Percentiles rank a stretch among this genome's conserved stretches.
Evolutionary conservation across 2,797 vertebrate species (phyloP).

Genomic region (Malurus splendens): DNA sequence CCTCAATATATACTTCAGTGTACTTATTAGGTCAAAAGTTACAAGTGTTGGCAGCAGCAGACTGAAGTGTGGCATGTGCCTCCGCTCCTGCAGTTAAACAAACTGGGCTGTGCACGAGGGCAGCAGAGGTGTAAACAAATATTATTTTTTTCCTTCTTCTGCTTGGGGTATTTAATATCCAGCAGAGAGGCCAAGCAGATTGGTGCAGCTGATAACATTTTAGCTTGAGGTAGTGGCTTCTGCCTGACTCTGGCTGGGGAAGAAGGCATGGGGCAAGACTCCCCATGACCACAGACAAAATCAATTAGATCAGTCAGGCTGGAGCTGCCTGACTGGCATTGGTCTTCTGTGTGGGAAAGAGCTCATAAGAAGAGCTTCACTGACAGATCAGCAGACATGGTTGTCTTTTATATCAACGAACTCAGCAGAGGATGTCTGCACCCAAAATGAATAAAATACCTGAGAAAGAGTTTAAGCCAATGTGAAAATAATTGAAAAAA

Average conservation of each 20-base stretch:
- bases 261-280: not conserved
- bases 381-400: not conserved
- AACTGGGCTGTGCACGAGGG: not conserved
- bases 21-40: not conserved
- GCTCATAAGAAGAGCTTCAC: not conserved
- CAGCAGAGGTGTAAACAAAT: not conserved
- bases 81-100: not conserved
- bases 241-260: not conserved
- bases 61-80: not conserved
- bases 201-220: not conserved
- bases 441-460: not conserved
- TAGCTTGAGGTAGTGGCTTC: not conserved
- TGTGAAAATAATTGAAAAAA: not conserved
- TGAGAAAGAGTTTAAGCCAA: not conserved
- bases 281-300: not conserved
- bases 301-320: not conserved
- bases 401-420: not conserved
- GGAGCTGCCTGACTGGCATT: not conserved
- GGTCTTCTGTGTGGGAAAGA: accelerated
- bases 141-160: not conserved
- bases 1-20: not conserved
- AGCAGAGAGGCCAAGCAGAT: not conserved
- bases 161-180: not conserved
- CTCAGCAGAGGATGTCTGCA: not conserved
- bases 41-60: not conserved